These are phyloP conservation scores for Cricetomys ansorgei DNA, from an alignment of 2,113 vertebrate species.

Conservation along the genomic window DNA sequence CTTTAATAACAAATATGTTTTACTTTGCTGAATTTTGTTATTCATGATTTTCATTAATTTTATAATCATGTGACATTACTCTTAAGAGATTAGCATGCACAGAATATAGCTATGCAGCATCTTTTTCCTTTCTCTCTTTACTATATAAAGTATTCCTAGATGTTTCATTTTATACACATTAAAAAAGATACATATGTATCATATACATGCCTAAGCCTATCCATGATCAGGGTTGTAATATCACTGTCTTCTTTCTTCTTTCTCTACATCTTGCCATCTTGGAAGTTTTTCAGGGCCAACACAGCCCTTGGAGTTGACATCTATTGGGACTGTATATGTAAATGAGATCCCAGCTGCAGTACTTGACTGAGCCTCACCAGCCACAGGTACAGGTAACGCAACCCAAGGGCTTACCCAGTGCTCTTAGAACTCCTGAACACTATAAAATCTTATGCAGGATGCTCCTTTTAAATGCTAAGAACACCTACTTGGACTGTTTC, in stretches of 20 bases:
- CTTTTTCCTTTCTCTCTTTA: background rate
- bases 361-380: background rate
- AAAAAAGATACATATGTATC: background rate
- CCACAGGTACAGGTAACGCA: background rate
- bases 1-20: background rate
- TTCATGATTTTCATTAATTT: background rate
- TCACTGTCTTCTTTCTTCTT: too few relatives aligned
- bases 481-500: background rate
- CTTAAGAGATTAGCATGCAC: background rate
- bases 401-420: background rate
- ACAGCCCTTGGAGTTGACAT: fast-evolving
- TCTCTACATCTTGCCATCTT: background rate
- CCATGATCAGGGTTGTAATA: background rate
- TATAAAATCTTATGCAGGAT: background rate
- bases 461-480: background rate
- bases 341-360: too few relatives aligned
- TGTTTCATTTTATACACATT: background rate
- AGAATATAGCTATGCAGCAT: background rate
- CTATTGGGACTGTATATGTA: fast-evolving
- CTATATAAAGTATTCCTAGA: background rate
- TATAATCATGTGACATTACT: background rate
- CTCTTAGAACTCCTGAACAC: background rate
- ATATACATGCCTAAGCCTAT: background rate
- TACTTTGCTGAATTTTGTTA: background rate
- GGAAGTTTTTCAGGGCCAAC: background rate